A percentile compares a stretch with the other conserved stretches of the same genome.
phyloP scores from a whole-genome alignment of 1,140 invertebrate genomes.

The Mycetomoellerius zeteki region DNA sequence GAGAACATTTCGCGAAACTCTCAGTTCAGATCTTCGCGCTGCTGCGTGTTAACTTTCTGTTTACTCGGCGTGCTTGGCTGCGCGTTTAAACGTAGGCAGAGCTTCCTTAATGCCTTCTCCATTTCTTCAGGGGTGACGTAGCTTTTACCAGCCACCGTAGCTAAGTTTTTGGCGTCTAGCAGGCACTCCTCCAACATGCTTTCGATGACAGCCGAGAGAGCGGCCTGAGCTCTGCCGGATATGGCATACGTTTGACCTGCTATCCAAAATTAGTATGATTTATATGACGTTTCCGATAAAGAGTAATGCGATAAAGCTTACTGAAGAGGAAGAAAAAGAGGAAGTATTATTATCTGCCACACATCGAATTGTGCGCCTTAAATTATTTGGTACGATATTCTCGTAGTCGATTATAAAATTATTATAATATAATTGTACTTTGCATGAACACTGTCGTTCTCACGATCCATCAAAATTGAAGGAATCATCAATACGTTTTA shows the following conservation, averaged over 20 bases:
- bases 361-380: not conserved
- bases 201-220: slow-evolving; percentile 65
- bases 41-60: slow-evolving; percentile 51
- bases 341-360: not conserved
- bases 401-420: not conserved
- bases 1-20: slow-evolving; percentile 32
- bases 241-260: slow-evolving; percentile 62
- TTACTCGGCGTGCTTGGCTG: slow-evolving; percentile 40
- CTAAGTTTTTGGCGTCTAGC: slow-evolving; percentile 70
- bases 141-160: slow-evolving; percentile 67
- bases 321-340: not conserved
- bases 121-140: slow-evolving; percentile 69
- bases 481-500: not conserved
- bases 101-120: slow-evolving; percentile 71
- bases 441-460: not conserved
- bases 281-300: not conserved
- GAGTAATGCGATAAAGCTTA: not conserved
- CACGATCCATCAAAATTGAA: not conserved
- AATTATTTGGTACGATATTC: not conserved
- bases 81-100: slow-evolving; percentile 70
- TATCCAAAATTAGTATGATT: slow-evolving; percentile 10
- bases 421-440: not conserved
- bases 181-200: slow-evolving; percentile 72
- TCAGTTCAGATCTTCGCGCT: slow-evolving; percentile 32
- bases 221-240: slow-evolving; percentile 63